Conservation (phyloP, 2,888 invertebrate species). For the Heliconius aoede region DNA sequence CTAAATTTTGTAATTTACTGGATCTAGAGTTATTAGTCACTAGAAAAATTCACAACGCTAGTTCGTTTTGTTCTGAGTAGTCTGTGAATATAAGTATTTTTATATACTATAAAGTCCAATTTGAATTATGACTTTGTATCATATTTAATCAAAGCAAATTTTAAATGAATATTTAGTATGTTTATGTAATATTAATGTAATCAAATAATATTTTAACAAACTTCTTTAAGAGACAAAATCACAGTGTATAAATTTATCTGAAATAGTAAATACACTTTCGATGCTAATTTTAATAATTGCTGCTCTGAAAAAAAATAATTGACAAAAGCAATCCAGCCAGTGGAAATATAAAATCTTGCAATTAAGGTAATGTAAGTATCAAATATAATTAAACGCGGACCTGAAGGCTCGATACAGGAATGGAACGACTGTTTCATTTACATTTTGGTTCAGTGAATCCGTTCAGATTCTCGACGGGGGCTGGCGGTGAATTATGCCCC, state of each 20-base stretch:
- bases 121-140: neutral
- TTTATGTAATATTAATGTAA: neutral
- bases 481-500: constrained; percentile 65
- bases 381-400: constrained; percentile 43
- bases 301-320: neutral
- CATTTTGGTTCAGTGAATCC: constrained; percentile 75
- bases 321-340: neutral
- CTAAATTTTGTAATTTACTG: neutral
- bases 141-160: no score
- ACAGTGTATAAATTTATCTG: no score
- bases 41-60: neutral
- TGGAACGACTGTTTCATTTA: constrained; percentile 61
- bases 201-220: neutral
- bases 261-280: neutral
- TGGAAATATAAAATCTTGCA: constrained; percentile 4
- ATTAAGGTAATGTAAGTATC: constrained; percentile 29
- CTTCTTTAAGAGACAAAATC: neutral
- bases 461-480: constrained; percentile 63
- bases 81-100: neutral
- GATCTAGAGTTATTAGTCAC: neutral
- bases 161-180: neutral
- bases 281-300: constrained; percentile 14
- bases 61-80: no score
- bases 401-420: constrained; percentile 42
- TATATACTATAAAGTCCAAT: neutral